Evolutionary conservation across 2,888 invertebrate genomes (phyloP).

Genomic region (Alentia gelatinosa): DNA sequence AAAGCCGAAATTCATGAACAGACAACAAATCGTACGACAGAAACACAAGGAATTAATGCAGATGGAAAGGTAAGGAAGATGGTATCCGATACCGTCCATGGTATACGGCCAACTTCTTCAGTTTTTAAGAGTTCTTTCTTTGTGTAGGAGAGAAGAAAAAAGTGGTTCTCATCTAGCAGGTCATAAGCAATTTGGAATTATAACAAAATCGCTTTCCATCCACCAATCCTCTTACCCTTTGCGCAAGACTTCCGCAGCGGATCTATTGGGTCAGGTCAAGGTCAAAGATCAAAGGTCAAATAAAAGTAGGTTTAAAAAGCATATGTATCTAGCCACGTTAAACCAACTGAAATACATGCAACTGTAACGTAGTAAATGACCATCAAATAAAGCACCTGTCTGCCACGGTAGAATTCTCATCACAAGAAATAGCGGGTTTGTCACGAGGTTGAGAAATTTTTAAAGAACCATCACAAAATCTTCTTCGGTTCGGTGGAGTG

Average conservation of each 20-base stretch:
- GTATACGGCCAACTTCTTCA: neutral
- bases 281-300: neutral
- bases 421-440: too few relatives aligned
- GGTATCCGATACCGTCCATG: neutral
- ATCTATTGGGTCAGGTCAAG: neutral
- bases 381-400: too few relatives aligned
- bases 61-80: neutral
- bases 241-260: slow-evolving; percentile 16
- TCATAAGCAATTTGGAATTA: neutral
- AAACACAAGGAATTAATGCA: neutral
- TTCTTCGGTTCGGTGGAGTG: too few relatives aligned
- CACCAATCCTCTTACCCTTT: neutral
- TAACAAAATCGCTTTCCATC: neutral
- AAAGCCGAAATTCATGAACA: neutral
- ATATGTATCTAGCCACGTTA: neutral
- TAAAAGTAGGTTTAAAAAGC: neutral
- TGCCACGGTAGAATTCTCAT: too few relatives aligned
- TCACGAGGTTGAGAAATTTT: too few relatives aligned
- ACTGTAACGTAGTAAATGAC: neutral
- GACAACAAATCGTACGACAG: neutral
- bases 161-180: neutral
- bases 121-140: neutral
- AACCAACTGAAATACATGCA: neutral
- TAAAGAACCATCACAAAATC: too few relatives aligned
- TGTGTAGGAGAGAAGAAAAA: neutral